Conservation (phyloP, 2,113 vertebrate genomes). For the Rhinichthys klamathensis region DNA sequence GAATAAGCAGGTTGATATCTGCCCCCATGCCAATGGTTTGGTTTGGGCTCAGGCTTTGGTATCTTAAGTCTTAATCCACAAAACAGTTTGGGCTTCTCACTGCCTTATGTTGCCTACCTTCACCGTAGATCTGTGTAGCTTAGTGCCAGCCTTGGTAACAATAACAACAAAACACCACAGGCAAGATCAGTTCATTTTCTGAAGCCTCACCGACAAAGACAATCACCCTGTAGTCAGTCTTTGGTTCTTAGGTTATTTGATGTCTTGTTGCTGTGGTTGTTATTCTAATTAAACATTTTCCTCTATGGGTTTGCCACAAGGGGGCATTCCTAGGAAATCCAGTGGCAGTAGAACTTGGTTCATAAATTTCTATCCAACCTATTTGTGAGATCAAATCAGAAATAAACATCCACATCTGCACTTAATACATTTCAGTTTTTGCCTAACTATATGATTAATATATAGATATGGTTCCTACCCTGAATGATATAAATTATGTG, state of each 20-base stretch:
- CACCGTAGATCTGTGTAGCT: neutral
- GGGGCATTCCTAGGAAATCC: slow-evolving; percentile 13
- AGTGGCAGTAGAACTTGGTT: neutral
- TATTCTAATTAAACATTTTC: neutral
- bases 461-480: neutral
- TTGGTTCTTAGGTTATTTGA: neutral
- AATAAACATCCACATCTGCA: neutral
- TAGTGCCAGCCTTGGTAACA: slow-evolving; percentile 28
- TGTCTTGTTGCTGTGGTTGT: neutral
- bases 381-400: neutral
- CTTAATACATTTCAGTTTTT: neutral
- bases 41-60: neutral
- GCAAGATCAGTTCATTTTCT: slow-evolving; percentile 30
- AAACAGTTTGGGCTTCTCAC: slow-evolving; percentile 13
- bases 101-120: neutral
- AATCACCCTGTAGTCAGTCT: neutral
- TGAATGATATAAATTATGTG: neutral
- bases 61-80: neutral
- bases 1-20: neutral
- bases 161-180: slow-evolving; percentile 37
- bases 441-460: neutral
- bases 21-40: neutral
- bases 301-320: slow-evolving; percentile 4
- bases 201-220: slow-evolving; percentile 10
- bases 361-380: neutral